Base-by-base conservation (phyloP, 2,888 invertebrate genomes). In the Ophonus ardosiacus region DNA sequence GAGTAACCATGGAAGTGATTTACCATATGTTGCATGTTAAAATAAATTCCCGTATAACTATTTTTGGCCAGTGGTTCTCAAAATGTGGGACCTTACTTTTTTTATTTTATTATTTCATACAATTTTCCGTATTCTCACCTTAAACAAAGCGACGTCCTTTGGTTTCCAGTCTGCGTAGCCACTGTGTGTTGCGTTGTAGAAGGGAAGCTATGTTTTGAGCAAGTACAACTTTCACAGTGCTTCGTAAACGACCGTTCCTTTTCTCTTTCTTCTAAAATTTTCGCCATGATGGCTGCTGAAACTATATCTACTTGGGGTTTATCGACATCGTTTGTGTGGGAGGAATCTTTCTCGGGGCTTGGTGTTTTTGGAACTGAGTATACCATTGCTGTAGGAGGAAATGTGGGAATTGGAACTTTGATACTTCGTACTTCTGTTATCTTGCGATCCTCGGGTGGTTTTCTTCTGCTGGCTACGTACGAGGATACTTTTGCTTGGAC, bases 201-300 rank as follows among this genome's bases (percentile, higher is more conserved):
- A 10, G 93, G 88, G 88, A 91, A 92, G 87, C 90, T 91, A 63
- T 89, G 90, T 84, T 88, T 88, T 82, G 93, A 93, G 90, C 97
- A 97, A 63, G 94, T 94, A 89, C 97, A 97, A 0, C 96, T 96
- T 88, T 96, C 95, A 91, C 97, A 97, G 89, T 97, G 97, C 90
- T 96, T 96, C 0, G 95, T 93, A 80, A 95, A 94, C 83, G 95
- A 94, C 87, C 94, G 91, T 88, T 97, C 97, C 86, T 96, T 95
- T 88, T 97, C 97, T 86, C 96, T 93, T 89, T 97, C 97, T 91
- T 98, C 97, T 40, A 98, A 92, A 86, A 97, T 96, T 92, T 97
- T 97, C 1, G 97, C 97, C 96, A 98, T 96, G 80, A 97, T 95
- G 8, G 97, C 96, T 24, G 97, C 97, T 3, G 97, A 97, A 13